Evolutionary conservation across 64 coral and sea anemone genomes (phyloP).

Genomic region (Pocillopora verrucosa): DNA sequence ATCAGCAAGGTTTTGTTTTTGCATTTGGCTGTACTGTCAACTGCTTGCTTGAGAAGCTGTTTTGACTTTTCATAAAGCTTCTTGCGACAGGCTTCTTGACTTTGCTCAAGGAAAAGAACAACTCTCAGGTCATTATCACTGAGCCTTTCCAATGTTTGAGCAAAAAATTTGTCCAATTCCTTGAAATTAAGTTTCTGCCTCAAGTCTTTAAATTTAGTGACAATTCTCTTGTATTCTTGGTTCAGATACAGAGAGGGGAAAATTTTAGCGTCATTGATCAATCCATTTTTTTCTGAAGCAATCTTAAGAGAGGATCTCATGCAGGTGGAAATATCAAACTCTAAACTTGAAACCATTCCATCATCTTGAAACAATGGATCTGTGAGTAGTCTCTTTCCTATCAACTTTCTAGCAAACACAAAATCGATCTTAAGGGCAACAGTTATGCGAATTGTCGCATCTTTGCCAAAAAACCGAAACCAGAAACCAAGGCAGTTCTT

Average conservation of each 20-base stretch:
- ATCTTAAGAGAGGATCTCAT: background rate
- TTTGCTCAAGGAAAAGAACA: conserved; percentile 77
- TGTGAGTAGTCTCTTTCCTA: background rate
- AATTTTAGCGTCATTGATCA: conserved; percentile 31
- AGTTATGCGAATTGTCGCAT: conserved; percentile 61
- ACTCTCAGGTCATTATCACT: conserved; percentile 65
- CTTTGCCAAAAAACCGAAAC: conserved; percentile 88
- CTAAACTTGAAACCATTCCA: conserved; percentile 48
- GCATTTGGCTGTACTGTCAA: conserved; percentile 67
- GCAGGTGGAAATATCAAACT: conserved; percentile 47
- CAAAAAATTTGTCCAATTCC: conserved; percentile 69
- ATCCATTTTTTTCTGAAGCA: background rate
- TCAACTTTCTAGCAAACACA: background rate
- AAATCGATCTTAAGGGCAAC: conserved; percentile 72
- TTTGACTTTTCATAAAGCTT: conserved; percentile 73
- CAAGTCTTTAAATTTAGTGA: conserved; percentile 57
- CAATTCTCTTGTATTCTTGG: conserved; percentile 58
- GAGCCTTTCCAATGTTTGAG: conserved; percentile 37
- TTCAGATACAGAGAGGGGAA: conserved; percentile 66
- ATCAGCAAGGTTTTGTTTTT: conserved; percentile 82
- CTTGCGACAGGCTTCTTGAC: conserved; percentile 63
- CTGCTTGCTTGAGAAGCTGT: conserved; percentile 82
- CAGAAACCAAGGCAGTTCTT: conserved; percentile 75
- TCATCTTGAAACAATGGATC: background rate
- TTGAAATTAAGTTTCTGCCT: conserved; percentile 42